Base-by-base conservation (phyloP, 2,113 vertebrate genomes). In the Sterrhoptilus dennistouni region DNA sequence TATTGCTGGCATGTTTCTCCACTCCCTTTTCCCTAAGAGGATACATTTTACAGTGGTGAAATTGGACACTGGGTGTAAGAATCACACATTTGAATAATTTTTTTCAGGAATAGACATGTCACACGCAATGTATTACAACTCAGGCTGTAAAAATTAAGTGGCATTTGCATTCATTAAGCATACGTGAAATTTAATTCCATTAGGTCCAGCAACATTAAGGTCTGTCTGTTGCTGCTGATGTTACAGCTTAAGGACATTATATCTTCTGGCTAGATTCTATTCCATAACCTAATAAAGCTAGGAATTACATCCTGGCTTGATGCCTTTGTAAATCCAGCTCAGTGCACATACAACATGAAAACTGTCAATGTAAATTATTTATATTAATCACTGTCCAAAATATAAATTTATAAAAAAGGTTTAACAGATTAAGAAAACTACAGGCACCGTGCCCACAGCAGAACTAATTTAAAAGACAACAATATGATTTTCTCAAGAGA, bases 91-190 rank as follows among this genome's bases (percentile, higher is more conserved):
- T 80, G 53, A 90, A 71, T 83, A 56, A 54, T 89, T 95, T 94
- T 92, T 92, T 91, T 79, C 93, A 87, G 87, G 61, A 89, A 81
- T 59, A 74, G 70, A 78, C 29, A 6, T 72, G 86, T 97, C 90
- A 90, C 92, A 90, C 3, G 47, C 74, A 94, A 96, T 65, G 82
- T 87, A 93, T 96, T 96, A 95, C 76, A 92, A 64, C 44, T 50
- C 68, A 78, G 91, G 94, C 92, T 95, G 77, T 91, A 95, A 97
- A 96, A 98, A 96, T 93, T 95, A 96, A 96, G 75, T 56, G 33
- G 33, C 61, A 86, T 83, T 97, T 95, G 87, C 38, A 92, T 95
- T 97, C 97, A 95, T 97, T 97, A 97, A 71, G 83, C 76, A 93
- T 83, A 89, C 53, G 95, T 90, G 79, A 92, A 95, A 94, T 76